phyloP scores from a whole-genome alignment of 2,113 vertebrate genomes.

The Bostrychus sinensis region DNA sequence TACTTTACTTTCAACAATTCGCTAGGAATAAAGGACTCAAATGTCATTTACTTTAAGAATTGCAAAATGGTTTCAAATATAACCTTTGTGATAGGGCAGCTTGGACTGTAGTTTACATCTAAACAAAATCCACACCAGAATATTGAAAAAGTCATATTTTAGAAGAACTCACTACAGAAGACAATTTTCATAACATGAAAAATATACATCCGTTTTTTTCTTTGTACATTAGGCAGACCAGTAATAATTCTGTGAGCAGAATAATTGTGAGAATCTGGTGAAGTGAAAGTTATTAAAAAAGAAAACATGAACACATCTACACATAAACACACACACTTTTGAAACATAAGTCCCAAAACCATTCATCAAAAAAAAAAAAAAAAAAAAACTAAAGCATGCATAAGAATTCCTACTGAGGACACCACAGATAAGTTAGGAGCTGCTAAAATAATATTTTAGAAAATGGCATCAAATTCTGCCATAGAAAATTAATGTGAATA shows the following conservation, averaged over 20 bases:
- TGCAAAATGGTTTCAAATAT: too few species aligned
- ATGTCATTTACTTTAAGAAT: too few species aligned
- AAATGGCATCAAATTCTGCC: constrained; percentile 62
- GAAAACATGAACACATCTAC: constrained; percentile 45
- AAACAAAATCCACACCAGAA: constrained; percentile 66
- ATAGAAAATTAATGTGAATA: constrained; percentile 60
- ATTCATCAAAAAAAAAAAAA: constrained; percentile 61
- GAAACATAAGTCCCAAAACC: constrained; percentile 79
- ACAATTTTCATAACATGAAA: constrained; percentile 98
- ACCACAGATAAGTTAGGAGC: constrained; percentile 72
- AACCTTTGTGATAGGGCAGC: too few species aligned
- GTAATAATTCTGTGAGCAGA: constrained; percentile 81
- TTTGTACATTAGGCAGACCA: constrained; percentile 95
- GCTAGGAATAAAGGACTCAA: too few species aligned
- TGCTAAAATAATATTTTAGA: constrained; percentile 67
- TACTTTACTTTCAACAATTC: too few species aligned
- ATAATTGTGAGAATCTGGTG: constrained; percentile 74
- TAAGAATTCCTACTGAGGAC: constrained; percentile 81
- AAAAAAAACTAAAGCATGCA: constrained; percentile 84
- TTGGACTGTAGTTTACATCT: too few species aligned
- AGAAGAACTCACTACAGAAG: constrained; percentile 98
- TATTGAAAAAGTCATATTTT: constrained; percentile 97
- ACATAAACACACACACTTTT: constrained; percentile 59
- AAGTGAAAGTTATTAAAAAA: constrained; percentile 54
- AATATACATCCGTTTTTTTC: constrained; percentile 98